Evolutionary conservation across 35 echinoderm and acorn worm species (phyloP).

Genomic region (Diadema setosum): DNA sequence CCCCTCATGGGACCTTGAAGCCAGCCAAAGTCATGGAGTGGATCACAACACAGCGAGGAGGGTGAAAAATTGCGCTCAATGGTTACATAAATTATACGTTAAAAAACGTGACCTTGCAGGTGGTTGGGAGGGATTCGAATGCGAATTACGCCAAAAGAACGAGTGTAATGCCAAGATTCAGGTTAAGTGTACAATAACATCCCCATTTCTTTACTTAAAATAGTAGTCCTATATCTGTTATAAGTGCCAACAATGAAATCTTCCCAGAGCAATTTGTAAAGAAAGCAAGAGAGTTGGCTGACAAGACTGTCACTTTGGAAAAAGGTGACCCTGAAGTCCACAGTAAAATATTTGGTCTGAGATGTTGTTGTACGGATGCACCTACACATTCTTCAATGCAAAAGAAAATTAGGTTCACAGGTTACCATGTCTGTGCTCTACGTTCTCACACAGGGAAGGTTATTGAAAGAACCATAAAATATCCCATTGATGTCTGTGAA

Average conservation of each 20-base stretch:
- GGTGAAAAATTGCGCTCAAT: no score
- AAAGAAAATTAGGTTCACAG: constrained; percentile 36
- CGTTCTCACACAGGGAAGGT: constrained; percentile 54
- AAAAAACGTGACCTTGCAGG: no score
- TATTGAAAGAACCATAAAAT: constrained; percentile 26
- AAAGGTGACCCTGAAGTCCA: not conserved
- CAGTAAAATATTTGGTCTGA: constrained; percentile 26
- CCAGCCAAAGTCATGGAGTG: no score
- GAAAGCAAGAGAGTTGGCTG: not conserved
- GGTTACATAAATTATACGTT: no score
- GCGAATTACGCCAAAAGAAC: no score
- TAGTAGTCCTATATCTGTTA: no score
- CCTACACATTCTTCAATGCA: constrained; percentile 33
- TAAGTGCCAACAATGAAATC: constrained; percentile 50
- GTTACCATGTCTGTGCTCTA: constrained; percentile 39
- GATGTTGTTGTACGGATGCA: constrained; percentile 55
- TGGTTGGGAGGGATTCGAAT: not conserved
- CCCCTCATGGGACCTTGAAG: no score
- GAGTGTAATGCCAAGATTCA: no score
- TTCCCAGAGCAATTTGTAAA: constrained; percentile 51
- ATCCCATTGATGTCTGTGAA: constrained; percentile 71
- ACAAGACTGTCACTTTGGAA: constrained; percentile 23
- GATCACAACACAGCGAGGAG: no score
- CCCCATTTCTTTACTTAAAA: no score
- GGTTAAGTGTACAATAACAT: no score